Conservation (phyloP, 2,113 vertebrate species). For the Dicerorhinus sumatrensis region DNA sequence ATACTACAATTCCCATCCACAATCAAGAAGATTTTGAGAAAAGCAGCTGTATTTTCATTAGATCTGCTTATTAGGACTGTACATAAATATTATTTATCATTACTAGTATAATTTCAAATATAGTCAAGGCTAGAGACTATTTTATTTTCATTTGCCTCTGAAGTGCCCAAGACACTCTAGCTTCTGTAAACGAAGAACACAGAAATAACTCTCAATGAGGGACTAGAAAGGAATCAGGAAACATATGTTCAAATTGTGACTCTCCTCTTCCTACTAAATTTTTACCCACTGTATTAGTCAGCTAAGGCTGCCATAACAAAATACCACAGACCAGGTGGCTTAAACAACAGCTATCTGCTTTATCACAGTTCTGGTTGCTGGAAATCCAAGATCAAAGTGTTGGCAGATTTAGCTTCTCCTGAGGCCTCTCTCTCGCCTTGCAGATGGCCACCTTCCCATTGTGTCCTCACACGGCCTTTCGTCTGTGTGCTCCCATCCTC, state of each 20-base stretch:
- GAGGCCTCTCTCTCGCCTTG: rapidly evolving
- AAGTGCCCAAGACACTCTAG: neutral
- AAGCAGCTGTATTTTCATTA: neutral
- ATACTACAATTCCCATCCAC: neutral
- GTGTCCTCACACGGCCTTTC: neutral
- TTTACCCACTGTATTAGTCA: neutral
- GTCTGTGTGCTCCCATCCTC: neutral
- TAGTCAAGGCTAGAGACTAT: neutral
- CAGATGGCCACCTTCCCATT: neutral
- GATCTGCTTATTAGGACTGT: neutral
- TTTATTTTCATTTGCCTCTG: neutral
- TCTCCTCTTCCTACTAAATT: neutral
- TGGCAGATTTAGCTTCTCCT: neutral
- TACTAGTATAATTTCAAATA: neutral
- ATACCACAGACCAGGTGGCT: neutral
- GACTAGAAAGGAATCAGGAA: neutral
- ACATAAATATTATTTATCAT: neutral
- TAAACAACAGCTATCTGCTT: neutral
- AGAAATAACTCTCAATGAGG: neutral
- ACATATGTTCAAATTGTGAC: neutral
- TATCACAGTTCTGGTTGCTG: neutral
- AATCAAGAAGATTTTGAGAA: neutral
- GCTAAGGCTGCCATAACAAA: neutral
- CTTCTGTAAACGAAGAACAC: neutral
- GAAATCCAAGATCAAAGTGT: neutral